Base-by-base conservation (phyloP, 2,888 invertebrate genomes). In the Nycteola revayana region DNA sequence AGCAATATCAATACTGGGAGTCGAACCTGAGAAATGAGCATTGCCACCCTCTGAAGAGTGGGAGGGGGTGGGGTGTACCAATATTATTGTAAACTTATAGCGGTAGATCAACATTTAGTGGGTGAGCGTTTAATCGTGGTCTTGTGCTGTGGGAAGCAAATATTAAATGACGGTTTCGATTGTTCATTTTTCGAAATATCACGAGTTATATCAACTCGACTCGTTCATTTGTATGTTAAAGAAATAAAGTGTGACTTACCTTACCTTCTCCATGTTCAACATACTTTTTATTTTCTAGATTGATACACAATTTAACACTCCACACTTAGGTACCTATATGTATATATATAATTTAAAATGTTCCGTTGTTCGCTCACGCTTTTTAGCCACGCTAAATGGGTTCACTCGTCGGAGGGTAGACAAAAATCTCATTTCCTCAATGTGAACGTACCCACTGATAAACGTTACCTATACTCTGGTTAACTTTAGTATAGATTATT, bases 1-100 rank as follows among this genome's bases (percentile, higher is more conserved):
- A 74, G 85, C 86, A 86, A 86, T 86, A 87, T 86, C 87, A 87
- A 86, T 85, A 87, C 76, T 73, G 76, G n/a, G 69, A 69, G 79
- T 73, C 77, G 76, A 82, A 84, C 77, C 86, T 85, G 83, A 85
- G 87, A 86, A 86, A 86, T 86, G 86, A 87, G 71, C 83, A 55
- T 61, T 5, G 3, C 28, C 39, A 36, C 40, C 36, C 27, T 23
- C 36, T 18, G 21, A 7, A n/a, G 21, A n/a, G 21, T 3, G 18
- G 18, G 18, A 6, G 18, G 21, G 21, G 21, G 21, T 2, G 21
- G 21, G 21, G 33, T 39, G 21, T 21, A 32, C 60, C 73, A 60
- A 72, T 74, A 71, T 72, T 74, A 72, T 73, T 73, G 66, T 68
- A 56, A 61, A 59, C 48, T 46, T 53, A 49, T 36, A 47, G 28